These are phyloP conservation scores for Uloborus diversus DNA, from an alignment of 1,140 invertebrate species.

Conservation along the genomic window DNA sequence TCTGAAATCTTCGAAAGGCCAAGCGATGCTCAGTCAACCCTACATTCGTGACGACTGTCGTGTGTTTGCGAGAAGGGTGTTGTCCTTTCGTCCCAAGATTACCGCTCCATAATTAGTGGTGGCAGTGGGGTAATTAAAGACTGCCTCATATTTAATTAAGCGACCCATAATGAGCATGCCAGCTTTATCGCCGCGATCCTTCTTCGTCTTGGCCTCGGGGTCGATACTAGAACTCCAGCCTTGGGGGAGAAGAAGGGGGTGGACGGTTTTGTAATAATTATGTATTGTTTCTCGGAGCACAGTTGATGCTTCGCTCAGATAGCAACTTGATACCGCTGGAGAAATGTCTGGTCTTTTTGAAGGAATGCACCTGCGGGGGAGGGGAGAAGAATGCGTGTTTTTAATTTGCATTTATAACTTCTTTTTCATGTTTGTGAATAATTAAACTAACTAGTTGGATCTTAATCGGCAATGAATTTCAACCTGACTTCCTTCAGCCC, in stretches of 20 bases:
- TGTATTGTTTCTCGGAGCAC: background rate
- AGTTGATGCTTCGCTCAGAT: background rate
- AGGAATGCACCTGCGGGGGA: too few species aligned
- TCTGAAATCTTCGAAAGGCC: too few species aligned
- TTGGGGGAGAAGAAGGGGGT: background rate
- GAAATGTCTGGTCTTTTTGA: background rate
- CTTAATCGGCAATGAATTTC: too few species aligned
- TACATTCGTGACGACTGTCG: constrained; percentile 35
- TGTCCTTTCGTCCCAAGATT: constrained; percentile 43
- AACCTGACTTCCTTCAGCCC: too few species aligned
- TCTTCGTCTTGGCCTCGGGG: constrained; percentile 25
- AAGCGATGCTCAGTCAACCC: too few species aligned
- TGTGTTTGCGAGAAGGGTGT: constrained; percentile 29
- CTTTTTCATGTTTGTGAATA: too few species aligned
- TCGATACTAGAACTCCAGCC: too few species aligned
- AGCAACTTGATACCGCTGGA: background rate
- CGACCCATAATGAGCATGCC: constrained; percentile 45
- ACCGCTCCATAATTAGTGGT: constrained; percentile 51
- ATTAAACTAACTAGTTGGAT: too few species aligned
- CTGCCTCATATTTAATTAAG: constrained; percentile 55
- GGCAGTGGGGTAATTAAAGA: constrained; percentile 56
- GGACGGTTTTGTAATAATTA: background rate
- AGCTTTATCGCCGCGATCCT: constrained; percentile 33
- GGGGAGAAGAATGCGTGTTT: too few species aligned
- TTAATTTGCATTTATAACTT: too few species aligned